Evolutionary conservation across 1,140 invertebrate genomes (phyloP).

Genomic region (Macrobrachium nipponense): DNA sequence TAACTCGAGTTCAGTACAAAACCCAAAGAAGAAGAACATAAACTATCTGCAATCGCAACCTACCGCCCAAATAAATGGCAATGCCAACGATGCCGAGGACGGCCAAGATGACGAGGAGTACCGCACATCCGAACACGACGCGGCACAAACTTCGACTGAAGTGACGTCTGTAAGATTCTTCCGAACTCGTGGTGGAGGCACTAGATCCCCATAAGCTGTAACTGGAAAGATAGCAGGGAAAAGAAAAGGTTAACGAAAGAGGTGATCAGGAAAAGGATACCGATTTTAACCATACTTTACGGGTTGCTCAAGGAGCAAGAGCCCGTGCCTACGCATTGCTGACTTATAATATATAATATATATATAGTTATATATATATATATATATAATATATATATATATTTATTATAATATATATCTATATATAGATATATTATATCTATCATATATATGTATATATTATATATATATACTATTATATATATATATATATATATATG

Average conservation of each 20-base stretch:
- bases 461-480: too few species aligned
- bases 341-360: too few species aligned
- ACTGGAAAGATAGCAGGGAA: conserved; percentile 24
- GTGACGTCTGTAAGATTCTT: conserved; percentile 56
- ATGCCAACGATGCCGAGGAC: conserved; percentile 80
- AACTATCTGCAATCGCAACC: conserved; percentile 65
- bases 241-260: not conserved
- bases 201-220: conserved; percentile 61
- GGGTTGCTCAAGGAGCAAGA: too few species aligned
- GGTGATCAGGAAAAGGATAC: too few species aligned
- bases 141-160: conserved; percentile 71
- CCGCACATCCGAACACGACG: conserved; percentile 76
- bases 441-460: too few species aligned
- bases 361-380: too few species aligned
- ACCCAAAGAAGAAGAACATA: not conserved
- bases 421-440: too few species aligned
- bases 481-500: too few species aligned
- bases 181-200: conserved; percentile 48
- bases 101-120: conserved; percentile 77
- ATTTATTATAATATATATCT: too few species aligned
- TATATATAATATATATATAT: too few species aligned
- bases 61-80: conserved; percentile 82
- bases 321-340: too few species aligned
- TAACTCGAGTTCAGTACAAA: not conserved
- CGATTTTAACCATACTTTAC: too few species aligned